Evolutionary conservation across 2,797 vertebrate species (phyloP).

Genomic region (Zonotrichia albicollis): DNA sequence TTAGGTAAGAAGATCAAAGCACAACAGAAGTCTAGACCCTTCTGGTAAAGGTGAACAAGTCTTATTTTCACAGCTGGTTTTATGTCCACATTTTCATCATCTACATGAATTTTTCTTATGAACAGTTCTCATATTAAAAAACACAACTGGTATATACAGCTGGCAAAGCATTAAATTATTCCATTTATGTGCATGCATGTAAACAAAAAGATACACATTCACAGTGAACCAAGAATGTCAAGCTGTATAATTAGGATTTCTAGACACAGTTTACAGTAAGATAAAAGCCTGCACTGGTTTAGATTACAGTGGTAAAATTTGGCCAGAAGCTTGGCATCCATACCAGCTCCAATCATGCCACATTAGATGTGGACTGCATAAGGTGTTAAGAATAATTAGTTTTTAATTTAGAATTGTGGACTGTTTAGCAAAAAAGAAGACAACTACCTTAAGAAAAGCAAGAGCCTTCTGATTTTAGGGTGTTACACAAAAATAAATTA

Average conservation of each 20-base stretch:
- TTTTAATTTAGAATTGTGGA: background rate
- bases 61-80: constrained; percentile 72
- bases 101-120: background rate
- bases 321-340: background rate
- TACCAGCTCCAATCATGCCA: background rate
- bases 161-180: background rate
- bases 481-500: background rate
- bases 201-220: background rate
- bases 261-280: background rate
- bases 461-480: background rate
- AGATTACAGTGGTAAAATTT: background rate
- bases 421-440: background rate
- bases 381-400: background rate
- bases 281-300: background rate
- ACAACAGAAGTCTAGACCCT: constrained; percentile 39
- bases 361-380: background rate
- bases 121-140: background rate
- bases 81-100: constrained; percentile 14
- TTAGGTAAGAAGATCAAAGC: constrained; percentile 67
- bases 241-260: background rate
- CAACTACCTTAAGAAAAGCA: background rate
- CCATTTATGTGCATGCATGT: background rate
- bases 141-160: background rate
- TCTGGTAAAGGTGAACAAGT: constrained; percentile 44
- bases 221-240: background rate